Conservation (phyloP, 2,113 vertebrate genomes). For the Columba livia region DNA sequence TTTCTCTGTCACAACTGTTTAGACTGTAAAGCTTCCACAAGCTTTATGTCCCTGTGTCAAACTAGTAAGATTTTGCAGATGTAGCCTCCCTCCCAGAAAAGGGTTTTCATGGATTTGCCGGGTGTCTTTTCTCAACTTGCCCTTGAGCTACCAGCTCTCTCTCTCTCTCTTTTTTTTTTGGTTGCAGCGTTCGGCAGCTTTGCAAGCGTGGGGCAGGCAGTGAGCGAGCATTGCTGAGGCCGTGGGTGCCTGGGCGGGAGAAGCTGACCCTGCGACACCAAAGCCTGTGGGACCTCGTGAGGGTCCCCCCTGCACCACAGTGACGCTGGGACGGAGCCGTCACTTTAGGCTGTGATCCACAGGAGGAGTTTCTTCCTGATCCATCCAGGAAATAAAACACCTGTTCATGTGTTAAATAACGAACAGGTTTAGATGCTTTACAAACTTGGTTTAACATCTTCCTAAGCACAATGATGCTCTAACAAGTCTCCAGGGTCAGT, state of each 20-base stretch:
- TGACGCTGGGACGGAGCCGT: background rate
- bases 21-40: background rate
- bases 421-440: accelerated
- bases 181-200: no score
- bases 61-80: background rate
- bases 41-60: background rate
- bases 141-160: background rate
- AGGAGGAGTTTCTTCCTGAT: background rate
- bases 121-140: background rate
- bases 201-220: background rate
- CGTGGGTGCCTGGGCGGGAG: no score
- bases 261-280: no score
- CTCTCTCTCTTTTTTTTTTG: background rate
- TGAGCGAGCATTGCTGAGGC: background rate
- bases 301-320: background rate
- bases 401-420: background rate
- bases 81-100: background rate
- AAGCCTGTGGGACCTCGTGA: no score
- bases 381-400: background rate
- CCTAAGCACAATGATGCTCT: no score
- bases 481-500: no score
- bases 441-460: background rate
- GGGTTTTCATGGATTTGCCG: background rate
- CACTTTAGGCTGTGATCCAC: accelerated
- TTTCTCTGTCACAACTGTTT: background rate